These are phyloP conservation scores for Leuciscus waleckii DNA, from an alignment of 2,797 vertebrate genomes.

Conservation along the genomic window DNA sequence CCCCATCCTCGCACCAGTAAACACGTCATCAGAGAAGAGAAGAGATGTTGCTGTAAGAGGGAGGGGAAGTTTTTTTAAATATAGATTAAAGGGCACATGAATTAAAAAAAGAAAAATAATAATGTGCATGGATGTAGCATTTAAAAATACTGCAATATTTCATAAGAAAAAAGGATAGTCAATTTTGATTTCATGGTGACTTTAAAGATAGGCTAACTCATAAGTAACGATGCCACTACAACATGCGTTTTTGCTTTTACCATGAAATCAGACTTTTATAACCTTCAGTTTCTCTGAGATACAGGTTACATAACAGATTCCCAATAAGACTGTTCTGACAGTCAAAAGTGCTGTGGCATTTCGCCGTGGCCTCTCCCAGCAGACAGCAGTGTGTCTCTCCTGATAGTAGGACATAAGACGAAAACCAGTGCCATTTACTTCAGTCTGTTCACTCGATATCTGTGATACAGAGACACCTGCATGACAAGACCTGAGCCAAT, in stretches of 20 bases:
- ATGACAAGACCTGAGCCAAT: conserved; percentile 15
- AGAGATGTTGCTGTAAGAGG: background rate
- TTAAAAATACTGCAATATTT: background rate
- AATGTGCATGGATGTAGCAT: background rate
- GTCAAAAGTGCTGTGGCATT: conserved; percentile 6
- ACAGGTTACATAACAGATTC: conserved; percentile 13
- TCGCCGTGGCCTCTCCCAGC: background rate
- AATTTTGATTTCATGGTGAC: too few relatives aligned
- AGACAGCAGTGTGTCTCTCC: background rate
- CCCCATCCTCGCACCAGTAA: background rate
- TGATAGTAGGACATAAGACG: conserved; percentile 17
- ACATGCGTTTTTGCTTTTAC: background rate
- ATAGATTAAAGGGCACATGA: background rate
- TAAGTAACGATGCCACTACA: background rate
- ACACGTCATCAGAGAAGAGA: background rate
- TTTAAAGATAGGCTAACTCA: background rate
- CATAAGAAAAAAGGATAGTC: background rate
- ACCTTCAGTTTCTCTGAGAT: background rate
- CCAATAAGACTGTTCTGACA: background rate
- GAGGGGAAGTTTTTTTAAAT: background rate
- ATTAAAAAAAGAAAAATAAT: background rate
- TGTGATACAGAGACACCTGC: conserved; percentile 24
- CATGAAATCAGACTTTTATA: background rate
- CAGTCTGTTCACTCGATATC: background rate
- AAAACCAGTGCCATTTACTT: conserved; percentile 12